These are phyloP conservation scores for Temnothorax ravouxi DNA, from an alignment of 2,888 invertebrate species.

Conservation along the genomic window DNA sequence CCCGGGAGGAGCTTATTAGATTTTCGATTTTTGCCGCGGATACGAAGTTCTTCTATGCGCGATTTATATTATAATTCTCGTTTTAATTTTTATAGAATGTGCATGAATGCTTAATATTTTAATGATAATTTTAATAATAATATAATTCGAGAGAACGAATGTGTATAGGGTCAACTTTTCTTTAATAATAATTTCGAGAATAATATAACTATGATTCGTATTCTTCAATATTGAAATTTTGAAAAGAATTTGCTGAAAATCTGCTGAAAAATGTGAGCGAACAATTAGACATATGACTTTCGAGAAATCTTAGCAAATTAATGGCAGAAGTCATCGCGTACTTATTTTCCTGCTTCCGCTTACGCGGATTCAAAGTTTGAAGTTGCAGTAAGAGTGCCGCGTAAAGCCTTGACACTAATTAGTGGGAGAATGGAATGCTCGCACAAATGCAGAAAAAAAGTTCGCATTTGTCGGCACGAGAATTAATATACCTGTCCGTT, in stretches of 20 bases:
- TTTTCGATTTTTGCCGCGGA: neutral
- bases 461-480: neutral
- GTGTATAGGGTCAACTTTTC: neutral
- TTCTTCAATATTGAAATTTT: neutral
- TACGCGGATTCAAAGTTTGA: constrained; percentile 9
- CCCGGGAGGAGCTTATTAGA: neutral
- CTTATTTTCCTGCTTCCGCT: neutral
- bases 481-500: constrained; percentile 22
- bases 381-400: constrained; percentile 28
- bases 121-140: neutral
- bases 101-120: neutral
- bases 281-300: too few species aligned
- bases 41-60: neutral
- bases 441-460: constrained; percentile 42
- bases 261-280: neutral
- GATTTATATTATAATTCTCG: neutral
- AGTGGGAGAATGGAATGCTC: constrained; percentile 42
- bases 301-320: neutral
- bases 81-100: neutral
- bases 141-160: neutral
- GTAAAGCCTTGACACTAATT: constrained; percentile 69
- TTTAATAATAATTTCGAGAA: neutral
- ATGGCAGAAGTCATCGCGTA: neutral
- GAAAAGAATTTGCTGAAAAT: neutral
- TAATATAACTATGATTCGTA: neutral